Base-by-base conservation (phyloP, 2,113 vertebrate species). In the Alaudala cheleensis region DNA sequence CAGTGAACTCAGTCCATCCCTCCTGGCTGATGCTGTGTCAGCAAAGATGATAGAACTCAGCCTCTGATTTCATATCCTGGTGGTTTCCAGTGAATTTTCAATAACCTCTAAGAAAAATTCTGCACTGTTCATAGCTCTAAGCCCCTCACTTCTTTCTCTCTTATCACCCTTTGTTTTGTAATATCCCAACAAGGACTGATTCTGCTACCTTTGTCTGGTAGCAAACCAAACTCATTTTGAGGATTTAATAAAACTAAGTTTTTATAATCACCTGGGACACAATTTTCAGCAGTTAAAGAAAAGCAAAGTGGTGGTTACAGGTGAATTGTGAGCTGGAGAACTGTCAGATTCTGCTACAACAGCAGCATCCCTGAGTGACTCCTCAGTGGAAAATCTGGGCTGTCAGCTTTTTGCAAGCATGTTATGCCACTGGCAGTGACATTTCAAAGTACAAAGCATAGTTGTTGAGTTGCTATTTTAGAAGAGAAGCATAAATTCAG, bases 401-500 rank as follows among this genome's bases (percentile, higher is more conserved):
- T 86, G 88, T 88, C 80, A 93, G 77, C 71, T 95, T 73, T 39
- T 54, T 91, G 54, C 0, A 14, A 91, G 74, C 91, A 91, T 91
- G 78, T 18, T 92, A 22, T 9, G 53, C 71, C 71, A 89, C 69
- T 54, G 86, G 67, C 86, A 94, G 71, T 83, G 92, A 56, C 94
- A 91, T 78, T 88, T 92, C 39, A 25, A 56, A 94, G 78, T 5
- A 74, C 22, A 66, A 70, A 88, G 53, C 67, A 29, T 58, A 40
- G 85, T 51, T 83, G 79, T 67, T 49, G 74, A 88, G 92, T 60
- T 49, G 44, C 81, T 93, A 86, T 88, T 95, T 92, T 66, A 51
- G 81, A 62, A 66, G 54, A 95, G 84, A 82, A 91, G 34, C 56
- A 86, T 51, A 77, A 92, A 91, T 91, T 93, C 94, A 94, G 82